Conservation (phyloP, 2,113 vertebrate species). For the Camelus dromedarius region DNA sequence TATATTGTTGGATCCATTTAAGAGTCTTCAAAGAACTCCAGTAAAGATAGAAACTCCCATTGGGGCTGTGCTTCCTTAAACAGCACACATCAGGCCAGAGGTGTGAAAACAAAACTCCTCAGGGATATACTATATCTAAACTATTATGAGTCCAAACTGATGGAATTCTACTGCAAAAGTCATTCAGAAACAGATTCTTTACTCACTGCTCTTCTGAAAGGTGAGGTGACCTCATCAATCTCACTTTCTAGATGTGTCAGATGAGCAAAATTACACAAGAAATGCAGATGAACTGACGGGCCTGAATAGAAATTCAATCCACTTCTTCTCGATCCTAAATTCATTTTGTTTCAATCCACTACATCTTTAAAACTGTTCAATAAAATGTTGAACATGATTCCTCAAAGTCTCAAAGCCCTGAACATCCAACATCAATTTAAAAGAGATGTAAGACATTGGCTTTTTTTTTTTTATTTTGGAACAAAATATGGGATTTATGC, state of each 20-base stretch:
- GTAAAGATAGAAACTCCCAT: not conserved
- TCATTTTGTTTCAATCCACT: not conserved
- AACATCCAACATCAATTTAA: not conserved
- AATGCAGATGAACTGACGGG: not conserved
- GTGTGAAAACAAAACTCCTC: not conserved
- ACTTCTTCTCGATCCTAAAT: not conserved
- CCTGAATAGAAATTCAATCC: not conserved
- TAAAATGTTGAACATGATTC: not conserved
- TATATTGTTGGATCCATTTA: not conserved
- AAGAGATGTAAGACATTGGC: not conserved
- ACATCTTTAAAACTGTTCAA: not conserved
- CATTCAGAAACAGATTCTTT: not conserved
- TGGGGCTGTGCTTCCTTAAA: not conserved
- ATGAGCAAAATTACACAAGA: not conserved
- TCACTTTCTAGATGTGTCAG: not conserved
- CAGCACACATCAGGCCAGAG: not conserved
- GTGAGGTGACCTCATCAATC: not conserved
- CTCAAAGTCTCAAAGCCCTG: not conserved
- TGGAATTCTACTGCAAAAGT: not conserved
- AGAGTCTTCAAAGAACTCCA: not conserved
- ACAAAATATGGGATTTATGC: not conserved
- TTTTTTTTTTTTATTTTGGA: not conserved
- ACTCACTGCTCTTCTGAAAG: not conserved
- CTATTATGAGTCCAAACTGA: not conserved
- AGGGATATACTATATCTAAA: not conserved